These are phyloP conservation scores for Eulithis prunata DNA, from an alignment of 2,888 invertebrate genomes.

Conservation along the genomic window DNA sequence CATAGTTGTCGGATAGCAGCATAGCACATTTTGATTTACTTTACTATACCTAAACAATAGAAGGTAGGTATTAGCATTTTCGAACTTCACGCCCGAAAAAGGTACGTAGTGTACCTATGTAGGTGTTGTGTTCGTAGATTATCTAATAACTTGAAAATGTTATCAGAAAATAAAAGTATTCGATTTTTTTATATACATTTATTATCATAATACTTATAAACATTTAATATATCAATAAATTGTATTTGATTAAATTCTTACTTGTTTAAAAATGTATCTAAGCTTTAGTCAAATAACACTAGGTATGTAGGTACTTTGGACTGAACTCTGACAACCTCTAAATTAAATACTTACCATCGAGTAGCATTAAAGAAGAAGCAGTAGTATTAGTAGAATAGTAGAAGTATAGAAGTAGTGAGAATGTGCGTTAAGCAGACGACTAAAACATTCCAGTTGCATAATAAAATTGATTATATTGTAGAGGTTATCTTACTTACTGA, in stretches of 20 bases:
- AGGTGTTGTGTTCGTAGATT: too few species aligned
- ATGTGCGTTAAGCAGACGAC: too few species aligned
- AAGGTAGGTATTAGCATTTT: too few species aligned
- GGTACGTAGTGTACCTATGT: too few species aligned
- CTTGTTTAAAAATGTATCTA: not conserved
- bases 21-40: too few species aligned
- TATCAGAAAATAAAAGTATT: not conserved
- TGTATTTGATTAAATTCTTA: not conserved
- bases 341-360: too few species aligned
- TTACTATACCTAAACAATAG: too few species aligned
- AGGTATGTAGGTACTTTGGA: not conserved
- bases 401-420: not conserved
- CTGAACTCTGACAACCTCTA: not conserved
- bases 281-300: not conserved
- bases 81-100: too few species aligned
- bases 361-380: too few species aligned
- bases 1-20: too few species aligned
- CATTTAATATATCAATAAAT: constrained; percentile 2
- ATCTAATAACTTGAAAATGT: too few species aligned
- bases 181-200: not conserved
- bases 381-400: too few species aligned
- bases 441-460: not conserved
- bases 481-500: constrained; percentile 1
- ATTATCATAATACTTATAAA: not conserved
- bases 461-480: not conserved